A percentile compares a stretch with the other conserved stretches of the same genome.
phyloP scores from a whole-genome alignment of 2,113 vertebrate genomes.

The Serranochromis macrocephalus region DNA sequence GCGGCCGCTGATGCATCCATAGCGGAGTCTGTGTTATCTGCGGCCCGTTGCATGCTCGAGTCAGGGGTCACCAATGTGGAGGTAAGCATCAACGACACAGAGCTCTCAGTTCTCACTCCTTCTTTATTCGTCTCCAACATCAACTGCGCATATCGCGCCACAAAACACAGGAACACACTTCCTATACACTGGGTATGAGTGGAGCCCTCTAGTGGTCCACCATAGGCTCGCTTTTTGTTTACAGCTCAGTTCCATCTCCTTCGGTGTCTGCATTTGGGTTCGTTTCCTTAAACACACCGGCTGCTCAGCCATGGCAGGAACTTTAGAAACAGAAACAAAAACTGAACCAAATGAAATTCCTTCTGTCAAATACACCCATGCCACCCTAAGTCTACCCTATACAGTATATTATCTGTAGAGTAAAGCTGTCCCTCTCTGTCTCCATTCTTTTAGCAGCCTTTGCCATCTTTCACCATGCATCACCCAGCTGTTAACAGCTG shows the following conservation, averaged over 20 bases:
- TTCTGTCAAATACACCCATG: not conserved
- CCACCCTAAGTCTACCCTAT: not conserved
- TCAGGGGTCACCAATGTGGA: too few relatives aligned
- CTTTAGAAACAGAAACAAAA: not conserved
- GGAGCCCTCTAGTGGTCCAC: too few relatives aligned
- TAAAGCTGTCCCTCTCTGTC: not conserved
- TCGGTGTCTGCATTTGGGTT: not conserved
- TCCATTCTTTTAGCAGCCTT: not conserved
- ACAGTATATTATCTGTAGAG: not conserved
- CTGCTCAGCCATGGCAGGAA: not conserved
- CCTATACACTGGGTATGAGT: too few relatives aligned
- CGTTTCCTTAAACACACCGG: not conserved
- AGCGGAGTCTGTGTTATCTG: too few relatives aligned
- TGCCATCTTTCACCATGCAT: not conserved
- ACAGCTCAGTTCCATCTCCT: not conserved
- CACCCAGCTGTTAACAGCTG: not conserved
- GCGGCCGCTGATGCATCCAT: too few relatives aligned
- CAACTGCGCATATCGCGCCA: too few relatives aligned
- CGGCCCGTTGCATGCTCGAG: too few relatives aligned
- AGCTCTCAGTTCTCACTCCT: too few relatives aligned
- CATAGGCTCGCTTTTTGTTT: not conserved
- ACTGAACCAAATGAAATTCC: not conserved
- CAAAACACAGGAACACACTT: too few relatives aligned
- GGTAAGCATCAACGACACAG: too few relatives aligned
- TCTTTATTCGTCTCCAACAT: too few relatives aligned